Evolutionary conservation across 2,797 vertebrate genomes (phyloP), one percentile per base, ranked within the genome.

Genomic region (Scolopax rusticola): DNA sequence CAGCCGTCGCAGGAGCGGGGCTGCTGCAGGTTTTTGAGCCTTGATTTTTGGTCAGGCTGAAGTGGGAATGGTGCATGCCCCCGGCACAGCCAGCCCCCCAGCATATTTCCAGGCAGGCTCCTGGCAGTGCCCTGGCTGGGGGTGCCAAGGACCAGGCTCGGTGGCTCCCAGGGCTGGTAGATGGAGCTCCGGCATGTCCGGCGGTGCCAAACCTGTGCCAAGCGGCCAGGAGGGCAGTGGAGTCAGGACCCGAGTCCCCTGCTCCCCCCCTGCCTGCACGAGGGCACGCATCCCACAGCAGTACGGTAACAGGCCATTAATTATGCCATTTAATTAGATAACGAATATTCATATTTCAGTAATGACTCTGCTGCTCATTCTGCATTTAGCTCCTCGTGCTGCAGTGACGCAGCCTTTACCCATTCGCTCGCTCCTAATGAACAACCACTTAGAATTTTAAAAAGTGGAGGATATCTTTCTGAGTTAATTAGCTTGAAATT

Each of bases 401-500:
- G 96, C 95, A 93, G 97, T 97, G 97, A 97, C 92, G 97, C 97
- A 82, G 97, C 87, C 89, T 84, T 93, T 87, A 67, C 75, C 79
- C 94, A 64, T 94, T 98, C 71, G 69, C 98, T 98, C 89, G n/a
- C 95, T 80, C 93, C 96, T 97, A 97, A 98, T 97, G 98, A 98
- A 98, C 96, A 97, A 78, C 97, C 97, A 98, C 97, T 98, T 97
- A 73, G 98, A 98, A 98, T 98, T 97, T 98, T 98, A 95, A 96
- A 95, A 98, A 98, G 98, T 98, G 97, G 97, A 97, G 96, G 97
- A 98, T 99, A 98, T 98, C 97, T 98, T 98, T 98, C 97, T 93
- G 97, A 97, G 98, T 98, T 98, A 99, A 99, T 99, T 98, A 98
- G 98, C 94, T 98, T 96, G 97, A 98, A 98, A 98, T 98, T 98